Base-by-base conservation (phyloP, 2,797 vertebrate genomes). In the Platyrinchus mystaceus region DNA sequence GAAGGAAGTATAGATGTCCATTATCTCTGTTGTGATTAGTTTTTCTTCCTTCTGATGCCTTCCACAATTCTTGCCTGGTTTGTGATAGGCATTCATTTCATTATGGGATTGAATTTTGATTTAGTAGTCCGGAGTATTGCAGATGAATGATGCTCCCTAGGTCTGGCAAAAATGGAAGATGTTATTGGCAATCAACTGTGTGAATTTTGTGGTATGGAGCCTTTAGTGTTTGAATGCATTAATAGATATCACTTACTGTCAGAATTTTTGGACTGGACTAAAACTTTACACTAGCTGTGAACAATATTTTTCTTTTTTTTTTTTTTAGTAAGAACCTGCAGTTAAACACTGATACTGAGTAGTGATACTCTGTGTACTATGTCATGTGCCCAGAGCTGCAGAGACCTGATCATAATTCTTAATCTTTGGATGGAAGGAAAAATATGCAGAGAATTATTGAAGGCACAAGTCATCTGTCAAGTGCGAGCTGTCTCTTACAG, bases 401-500 rank as follows among this genome's bases (percentile, higher is more conserved):
- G 56, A 74, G 53, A 6, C 27, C 66, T 87, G 53, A 66, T 73
- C 44, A 28, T 91, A 94, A 87, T 94, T 89, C 68, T 14, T 50
- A 3, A 34, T 62, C 14, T 41, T 84, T 24, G 36, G 34, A 41
- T n/a, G n/a, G 36, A 88, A 58, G 21, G 27, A 26, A 66, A 88
- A 93, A 71, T 64, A 86, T 22, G 24, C 18, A 30, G 47, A 39
- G n/a, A 46, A 32, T 83, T 81, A 69, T n/a, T 66, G 46, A 75
- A 93, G 53, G 66, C 55, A 91, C 56, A 84, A 90, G 52, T 84
- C 23, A 59, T 88, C 55, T 93, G 39, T 93, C 76, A 94, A 71
- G 60, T 36, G 12, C 37, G 39, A 75, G 30, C 50, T 78, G 62
- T 73, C 41, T 91, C 52, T 71, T 55, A 78, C 77, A n/a, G n/a